Evolutionary conservation across 2,888 invertebrate genomes (phyloP).

Genomic region (Drosophila testacea): DNA sequence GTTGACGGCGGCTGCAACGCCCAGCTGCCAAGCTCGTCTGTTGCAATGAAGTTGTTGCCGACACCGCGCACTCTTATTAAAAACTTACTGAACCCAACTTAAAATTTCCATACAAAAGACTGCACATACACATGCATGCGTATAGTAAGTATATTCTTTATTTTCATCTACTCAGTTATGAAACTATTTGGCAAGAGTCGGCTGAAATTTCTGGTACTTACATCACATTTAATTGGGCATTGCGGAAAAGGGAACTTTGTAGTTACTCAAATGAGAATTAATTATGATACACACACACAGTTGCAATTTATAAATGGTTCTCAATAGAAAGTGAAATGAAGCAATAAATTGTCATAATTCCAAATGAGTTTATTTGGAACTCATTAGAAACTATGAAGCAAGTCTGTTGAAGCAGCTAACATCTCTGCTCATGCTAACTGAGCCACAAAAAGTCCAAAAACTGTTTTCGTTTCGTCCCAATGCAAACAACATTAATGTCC

Average conservation of each 20-base stretch:
- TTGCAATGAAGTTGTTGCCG: slow-evolving; percentile 10
- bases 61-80: slow-evolving; percentile 41
- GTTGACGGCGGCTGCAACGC: slow-evolving; percentile 50
- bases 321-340: slow-evolving; percentile 2
- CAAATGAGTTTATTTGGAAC: slow-evolving; percentile 23
- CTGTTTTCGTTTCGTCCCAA: slow-evolving; percentile 60
- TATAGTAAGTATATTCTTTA: slow-evolving; percentile 1
- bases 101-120: slow-evolving; percentile 45
- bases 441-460: slow-evolving; percentile 51
- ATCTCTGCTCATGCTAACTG: slow-evolving; percentile 24
- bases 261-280: slow-evolving; percentile 5
- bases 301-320: slow-evolving; percentile 4
- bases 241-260: slow-evolving; percentile 4
- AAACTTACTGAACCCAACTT: slow-evolving; percentile 36
- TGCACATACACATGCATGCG: neutral
- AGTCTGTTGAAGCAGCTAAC: slow-evolving; percentile 16
- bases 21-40: slow-evolving; percentile 20
- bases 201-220: slow-evolving; percentile 28
- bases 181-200: slow-evolving; percentile 19
- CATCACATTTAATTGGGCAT: slow-evolving; percentile 34
- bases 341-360: neutral
- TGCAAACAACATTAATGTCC: slow-evolving; percentile 70
- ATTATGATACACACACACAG: slow-evolving; percentile 3
- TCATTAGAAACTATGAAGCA: slow-evolving; percentile 26
- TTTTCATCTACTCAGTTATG: slow-evolving; percentile 19